Conservation (phyloP, 2,113 vertebrate genomes). For the Naja naja region DNA sequence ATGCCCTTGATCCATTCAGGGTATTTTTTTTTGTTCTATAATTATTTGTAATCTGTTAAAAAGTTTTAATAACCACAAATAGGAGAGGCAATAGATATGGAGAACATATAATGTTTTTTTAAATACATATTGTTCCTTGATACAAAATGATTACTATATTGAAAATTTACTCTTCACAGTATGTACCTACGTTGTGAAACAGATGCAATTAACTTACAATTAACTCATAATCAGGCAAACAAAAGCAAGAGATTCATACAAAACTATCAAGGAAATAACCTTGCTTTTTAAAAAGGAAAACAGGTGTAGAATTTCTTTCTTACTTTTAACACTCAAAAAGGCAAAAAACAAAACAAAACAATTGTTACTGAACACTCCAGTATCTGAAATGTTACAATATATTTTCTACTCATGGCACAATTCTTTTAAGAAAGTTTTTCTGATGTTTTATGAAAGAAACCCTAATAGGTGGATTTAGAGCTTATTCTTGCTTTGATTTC, state of each 20-base stretch:
- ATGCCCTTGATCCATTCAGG: neutral
- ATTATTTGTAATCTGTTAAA: neutral
- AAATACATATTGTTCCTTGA: neutral
- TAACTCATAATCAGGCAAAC: neutral
- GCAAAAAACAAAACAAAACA: neutral
- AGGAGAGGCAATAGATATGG: neutral
- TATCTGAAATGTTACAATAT: neutral
- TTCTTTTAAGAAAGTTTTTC: neutral
- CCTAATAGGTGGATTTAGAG: neutral
- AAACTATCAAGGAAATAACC: neutral
- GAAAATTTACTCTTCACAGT: neutral
- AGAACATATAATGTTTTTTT: neutral
- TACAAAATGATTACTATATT: neutral
- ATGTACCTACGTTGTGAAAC: neutral
- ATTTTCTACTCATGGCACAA: neutral
- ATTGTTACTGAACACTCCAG: neutral
- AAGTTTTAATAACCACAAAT: neutral
- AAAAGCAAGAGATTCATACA: neutral
- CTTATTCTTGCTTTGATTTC: neutral
- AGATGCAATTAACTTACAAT: neutral
- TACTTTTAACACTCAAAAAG: neutral
- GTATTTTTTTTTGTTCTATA: neutral
- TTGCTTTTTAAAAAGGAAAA: neutral
- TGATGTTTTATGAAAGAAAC: neutral
- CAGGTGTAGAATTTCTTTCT: neutral